Base-by-base conservation (phyloP, 2,797 vertebrate species). In the Trachops cirrhosus region DNA sequence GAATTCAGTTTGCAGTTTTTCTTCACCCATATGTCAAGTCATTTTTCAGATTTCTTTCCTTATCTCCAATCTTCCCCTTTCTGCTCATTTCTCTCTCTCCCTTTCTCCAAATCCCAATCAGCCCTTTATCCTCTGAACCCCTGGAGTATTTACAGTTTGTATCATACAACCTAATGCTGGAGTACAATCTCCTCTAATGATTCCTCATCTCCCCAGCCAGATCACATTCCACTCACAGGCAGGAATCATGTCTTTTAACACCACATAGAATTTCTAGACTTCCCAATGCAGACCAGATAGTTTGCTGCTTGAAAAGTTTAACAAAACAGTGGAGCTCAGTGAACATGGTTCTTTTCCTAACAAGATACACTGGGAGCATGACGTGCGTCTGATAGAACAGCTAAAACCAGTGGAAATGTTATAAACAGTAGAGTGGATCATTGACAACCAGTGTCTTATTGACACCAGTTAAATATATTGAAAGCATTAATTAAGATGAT, bases 401-500 rank as follows among this genome's bases (percentile, higher is more conserved):
- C 9, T 92, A 82, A 96, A 90, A 73, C 54, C 48, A 92, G 37
- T 64, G 46, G 34, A 12, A 96, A 14, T 85, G 41, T 83, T 86
- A 78, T 26, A 54, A 92, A 91, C 32, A 62, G 57, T 34, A 91
- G 71, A 83, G 70, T 70, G 64, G 84, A 22, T 86, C 46, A 57
- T 24, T 79, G 64, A 46, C 21, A 34, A 32, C 50, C 88, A 79
- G n/a, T 78, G 71, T 91, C 77, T 94, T 73, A 93, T 29, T 85
- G 71, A 92, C 14, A 92, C n/a, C 32, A 59, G 50, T 75, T 91
- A 86, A 93, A 82, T 68, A 93, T 78, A 34, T 78, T 82, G 39
- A 77, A 93, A 85, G 16, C 57, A 74, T 93, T 94, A 64, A 78
- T 92, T 93, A 93, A 79, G 41, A 85, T 57, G 90, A 85, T 59